A percentile compares a stretch with the other conserved stretches of the same genome.
Evolutionary conservation across 53 echinoderm and acorn worm genomes (phyloP).

Genomic region (Luidia sarsii): DNA sequence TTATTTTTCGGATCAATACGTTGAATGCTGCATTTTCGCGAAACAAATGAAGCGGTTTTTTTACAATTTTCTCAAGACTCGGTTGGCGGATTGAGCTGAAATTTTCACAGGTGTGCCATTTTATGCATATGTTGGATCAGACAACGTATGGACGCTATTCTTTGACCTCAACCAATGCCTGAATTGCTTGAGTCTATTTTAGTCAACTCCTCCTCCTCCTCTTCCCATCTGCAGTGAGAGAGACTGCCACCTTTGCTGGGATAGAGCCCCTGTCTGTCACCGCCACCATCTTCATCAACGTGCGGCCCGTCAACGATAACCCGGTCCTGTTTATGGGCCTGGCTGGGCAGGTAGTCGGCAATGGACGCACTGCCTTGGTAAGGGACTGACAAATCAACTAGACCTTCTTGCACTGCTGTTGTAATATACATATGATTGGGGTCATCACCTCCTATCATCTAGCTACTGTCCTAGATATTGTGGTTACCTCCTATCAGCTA

Average conservation of each 20-base stretch:
- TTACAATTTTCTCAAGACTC: too few relatives aligned
- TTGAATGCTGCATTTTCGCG: too few relatives aligned
- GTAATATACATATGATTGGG: neutral
- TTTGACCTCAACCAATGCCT: too few relatives aligned
- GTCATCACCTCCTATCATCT: neutral
- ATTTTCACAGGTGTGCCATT: too few relatives aligned
- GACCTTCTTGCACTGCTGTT: neutral
- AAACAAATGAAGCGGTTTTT: too few relatives aligned
- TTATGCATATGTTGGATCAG: too few relatives aligned
- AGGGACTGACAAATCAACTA: too few relatives aligned
- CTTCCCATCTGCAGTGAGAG: slow-evolving; percentile 10
- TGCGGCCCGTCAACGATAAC: slow-evolving; percentile 33
- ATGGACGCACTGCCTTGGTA: slow-evolving; percentile 28
- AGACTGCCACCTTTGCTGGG: slow-evolving; percentile 10
- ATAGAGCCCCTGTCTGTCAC: slow-evolving; percentile 16
- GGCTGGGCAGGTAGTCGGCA: slow-evolving; percentile 26
- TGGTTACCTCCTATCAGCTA: neutral
- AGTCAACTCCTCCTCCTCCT: neutral
- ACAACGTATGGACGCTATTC: too few relatives aligned
- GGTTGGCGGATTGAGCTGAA: too few relatives aligned
- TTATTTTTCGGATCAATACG: too few relatives aligned
- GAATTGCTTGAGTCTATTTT: neutral
- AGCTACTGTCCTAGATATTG: neutral
- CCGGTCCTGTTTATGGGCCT: slow-evolving; percentile 30
- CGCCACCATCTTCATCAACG: slow-evolving; percentile 1